Base-by-base conservation (phyloP, 2,113 vertebrate species). In the Odontophorus gujanensis region DNA sequence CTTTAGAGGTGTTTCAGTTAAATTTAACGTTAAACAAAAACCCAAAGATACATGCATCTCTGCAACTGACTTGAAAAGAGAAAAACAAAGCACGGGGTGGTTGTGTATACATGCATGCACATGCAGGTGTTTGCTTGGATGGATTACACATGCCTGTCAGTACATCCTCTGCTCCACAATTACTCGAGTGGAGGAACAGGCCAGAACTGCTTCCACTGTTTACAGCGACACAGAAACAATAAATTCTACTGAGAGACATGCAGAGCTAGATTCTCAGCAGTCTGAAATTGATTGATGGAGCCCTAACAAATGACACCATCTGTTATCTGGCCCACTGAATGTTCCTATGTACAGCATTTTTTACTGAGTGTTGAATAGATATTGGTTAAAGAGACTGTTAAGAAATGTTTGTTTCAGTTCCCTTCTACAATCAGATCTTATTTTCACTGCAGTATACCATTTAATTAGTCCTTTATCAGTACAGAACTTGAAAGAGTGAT, bases 401-500 rank as follows among this genome's bases (percentile, higher is more conserved):
- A 43, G 19, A 43, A 72, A 67, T 30, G 42, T 4, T 58, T 68
- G 22, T 63, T 93, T 69, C 43, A 65, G n/a, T 50, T 77, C 30
- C 15, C 38, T 73, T 73, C 22, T 43, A 26, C 42, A 77, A 88
- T 50, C 38, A 55, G 25, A 81, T 58, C 8, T 4, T 11, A 47
- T 30, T 48, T 62, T 6, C 1, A 22, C n/a, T 55, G 30, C 48
- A 20, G 50, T 61, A 38, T 65, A 66, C 12, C 61, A 65, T 50
- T 81, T 73, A 73, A 68, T 81, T 88, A 68, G 21, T 63, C n/a
- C 21, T 93, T 87, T 77, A 73, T 63, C 63, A 73, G 36, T 53
- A 53, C 11, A 42, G n/a, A 84, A 62, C 59, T 68, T 77, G 32
- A 57, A 89, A 89, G 4, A 69, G 55, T 1, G 1, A 63, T 74